These are phyloP conservation scores for Zosterops japonicus DNA, from an alignment of 2,113 vertebrate species.

Conservation along the genomic window DNA sequence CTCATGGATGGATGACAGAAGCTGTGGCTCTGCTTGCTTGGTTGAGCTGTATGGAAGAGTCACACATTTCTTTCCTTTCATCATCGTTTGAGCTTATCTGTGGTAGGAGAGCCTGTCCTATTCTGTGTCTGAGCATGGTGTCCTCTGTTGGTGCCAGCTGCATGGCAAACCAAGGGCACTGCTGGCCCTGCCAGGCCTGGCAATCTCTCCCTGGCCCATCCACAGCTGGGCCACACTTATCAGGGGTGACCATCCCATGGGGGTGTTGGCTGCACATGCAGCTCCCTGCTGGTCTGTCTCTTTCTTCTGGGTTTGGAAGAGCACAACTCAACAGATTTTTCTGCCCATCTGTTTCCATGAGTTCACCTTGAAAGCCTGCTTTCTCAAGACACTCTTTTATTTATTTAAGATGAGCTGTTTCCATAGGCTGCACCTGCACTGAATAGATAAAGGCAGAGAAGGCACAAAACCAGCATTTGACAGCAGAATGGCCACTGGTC, in stretches of 20 bases:
- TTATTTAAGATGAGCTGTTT: neutral
- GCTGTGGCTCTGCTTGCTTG: neutral
- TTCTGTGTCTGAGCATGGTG: neutral
- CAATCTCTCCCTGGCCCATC: neutral
- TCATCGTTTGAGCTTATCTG: neutral
- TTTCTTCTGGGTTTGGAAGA: neutral
- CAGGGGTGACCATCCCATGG: fast-evolving
- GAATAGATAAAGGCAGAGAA: neutral
- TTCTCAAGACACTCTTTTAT: neutral
- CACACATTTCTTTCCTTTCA: neutral
- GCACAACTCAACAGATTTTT: neutral
- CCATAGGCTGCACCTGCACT: neutral
- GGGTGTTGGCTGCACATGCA: fast-evolving
- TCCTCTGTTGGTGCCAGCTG: neutral
- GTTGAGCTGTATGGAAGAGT: neutral
- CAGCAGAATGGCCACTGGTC: neutral
- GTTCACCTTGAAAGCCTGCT: neutral
- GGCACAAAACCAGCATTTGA: neutral
- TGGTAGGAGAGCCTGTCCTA: neutral
- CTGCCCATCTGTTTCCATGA: neutral
- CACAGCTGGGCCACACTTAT: neutral
- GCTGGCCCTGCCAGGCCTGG: neutral
- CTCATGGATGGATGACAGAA: neutral
- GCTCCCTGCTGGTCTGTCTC: neutral
- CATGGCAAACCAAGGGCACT: neutral